Percentiles rank a stretch among this genome's conserved stretches.
These are phyloP conservation scores for Bombyx mori DNA, from an alignment of 1,140 invertebrate genomes.

Conservation along the genomic window ASM3026992v2 NC_085117.1:8379001-8379500, in stretches of 20 bases:
- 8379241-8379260: constrained; percentile 37
- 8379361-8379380: constrained; percentile 40
- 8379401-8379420: constrained; percentile 38
- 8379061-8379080: constrained; percentile 52
- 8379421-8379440: constrained; percentile 34
- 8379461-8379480: constrained; percentile 34
- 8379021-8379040: constrained; percentile 36
- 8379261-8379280: constrained; percentile 38
- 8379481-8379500: constrained; percentile 37
- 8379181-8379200: constrained; percentile 76
- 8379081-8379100: constrained; percentile 51
- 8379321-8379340: constrained; percentile 36
- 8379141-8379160: constrained; percentile 74
- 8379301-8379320: constrained; percentile 31
- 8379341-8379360: constrained; percentile 51
- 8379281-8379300: constrained; percentile 36
- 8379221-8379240: constrained; percentile 78
- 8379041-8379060: constrained; percentile 48
- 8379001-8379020: constrained; percentile 46
- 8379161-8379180: constrained; percentile 78
- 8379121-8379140: constrained; percentile 46
- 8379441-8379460: constrained; percentile 42
- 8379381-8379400: constrained; percentile 29
- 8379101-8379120: constrained; percentile 36
- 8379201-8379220: constrained; percentile 79